phyloP scores from a whole-genome alignment of 2,797 vertebrate species.

The Numenius phaeopus region DNA sequence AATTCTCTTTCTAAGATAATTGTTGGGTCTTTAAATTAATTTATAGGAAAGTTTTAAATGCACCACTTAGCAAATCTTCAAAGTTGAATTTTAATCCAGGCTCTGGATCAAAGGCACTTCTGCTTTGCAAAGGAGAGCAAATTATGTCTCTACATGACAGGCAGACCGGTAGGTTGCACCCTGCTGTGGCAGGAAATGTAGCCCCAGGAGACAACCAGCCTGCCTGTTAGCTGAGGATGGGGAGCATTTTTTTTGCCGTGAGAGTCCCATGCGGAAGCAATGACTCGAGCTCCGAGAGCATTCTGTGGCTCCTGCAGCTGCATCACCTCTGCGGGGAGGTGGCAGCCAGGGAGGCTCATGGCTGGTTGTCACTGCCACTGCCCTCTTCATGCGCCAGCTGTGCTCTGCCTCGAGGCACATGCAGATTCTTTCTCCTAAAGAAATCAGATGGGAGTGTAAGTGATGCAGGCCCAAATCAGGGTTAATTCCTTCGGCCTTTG shows the following conservation, averaged over 20 bases:
- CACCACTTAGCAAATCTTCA: neutral
- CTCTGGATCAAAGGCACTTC: conserved; percentile 16
- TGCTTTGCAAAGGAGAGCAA: conserved; percentile 13
- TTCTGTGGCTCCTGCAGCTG: neutral
- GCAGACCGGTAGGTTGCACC: neutral
- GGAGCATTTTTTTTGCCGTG: neutral
- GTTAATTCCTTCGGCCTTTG: neutral
- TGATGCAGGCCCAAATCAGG: neutral
- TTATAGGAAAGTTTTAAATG: neutral
- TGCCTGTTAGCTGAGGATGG: neutral
- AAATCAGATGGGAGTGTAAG: neutral
- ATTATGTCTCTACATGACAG: neutral
- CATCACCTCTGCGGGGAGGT: rapidly evolving
- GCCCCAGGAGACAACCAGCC: neutral
- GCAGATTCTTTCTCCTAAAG: neutral
- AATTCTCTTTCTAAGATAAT: neutral
- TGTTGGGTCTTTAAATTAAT: neutral
- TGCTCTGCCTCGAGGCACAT: neutral
- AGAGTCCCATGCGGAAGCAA: neutral
- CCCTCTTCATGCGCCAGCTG: neutral
- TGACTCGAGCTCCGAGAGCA: rapidly evolving
- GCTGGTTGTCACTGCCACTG: neutral
- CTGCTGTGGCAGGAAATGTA: neutral
- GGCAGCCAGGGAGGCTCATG: neutral
- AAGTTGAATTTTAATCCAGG: neutral